Evolutionary conservation across 2,797 vertebrate species (phyloP).

Genomic region (Eulemur rubriventer): DNA sequence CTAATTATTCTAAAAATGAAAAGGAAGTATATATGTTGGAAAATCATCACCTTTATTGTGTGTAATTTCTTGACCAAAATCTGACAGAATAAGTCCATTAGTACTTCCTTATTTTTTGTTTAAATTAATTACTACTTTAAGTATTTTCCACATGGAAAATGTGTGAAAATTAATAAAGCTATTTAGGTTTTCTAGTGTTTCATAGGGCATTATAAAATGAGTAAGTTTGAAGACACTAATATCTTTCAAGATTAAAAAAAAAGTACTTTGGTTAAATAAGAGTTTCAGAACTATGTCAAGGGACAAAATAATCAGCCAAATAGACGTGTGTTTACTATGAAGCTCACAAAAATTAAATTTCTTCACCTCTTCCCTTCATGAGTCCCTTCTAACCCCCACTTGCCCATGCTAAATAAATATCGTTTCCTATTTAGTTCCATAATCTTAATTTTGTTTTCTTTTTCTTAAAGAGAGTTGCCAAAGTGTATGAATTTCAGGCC

Average conservation of each 20-base stretch:
- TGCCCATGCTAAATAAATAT: background rate
- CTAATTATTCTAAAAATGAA: constrained; percentile 16
- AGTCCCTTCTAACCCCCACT: background rate
- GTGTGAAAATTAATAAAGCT: background rate
- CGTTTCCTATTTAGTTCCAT: background rate
- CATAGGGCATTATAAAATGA: background rate
- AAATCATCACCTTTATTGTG: background rate
- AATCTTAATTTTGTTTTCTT: background rate
- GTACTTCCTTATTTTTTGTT: background rate
- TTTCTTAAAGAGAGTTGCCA: background rate
- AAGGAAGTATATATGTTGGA: background rate
- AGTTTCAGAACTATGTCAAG: background rate
- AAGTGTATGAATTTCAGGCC: background rate
- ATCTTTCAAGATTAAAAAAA: background rate
- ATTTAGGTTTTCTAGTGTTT: background rate
- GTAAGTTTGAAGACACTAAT: background rate
- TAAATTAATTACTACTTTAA: constrained; percentile 11
- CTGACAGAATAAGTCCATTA: background rate
- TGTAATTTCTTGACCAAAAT: background rate
- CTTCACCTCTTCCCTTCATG: background rate
- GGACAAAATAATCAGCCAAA: background rate
- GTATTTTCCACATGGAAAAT: background rate
- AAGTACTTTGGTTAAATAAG: background rate
- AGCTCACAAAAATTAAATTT: background rate
- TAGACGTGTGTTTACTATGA: background rate